phyloP scores from a whole-genome alignment of 2,888 invertebrate genomes.

The Hanleya hanleyi region DNA sequence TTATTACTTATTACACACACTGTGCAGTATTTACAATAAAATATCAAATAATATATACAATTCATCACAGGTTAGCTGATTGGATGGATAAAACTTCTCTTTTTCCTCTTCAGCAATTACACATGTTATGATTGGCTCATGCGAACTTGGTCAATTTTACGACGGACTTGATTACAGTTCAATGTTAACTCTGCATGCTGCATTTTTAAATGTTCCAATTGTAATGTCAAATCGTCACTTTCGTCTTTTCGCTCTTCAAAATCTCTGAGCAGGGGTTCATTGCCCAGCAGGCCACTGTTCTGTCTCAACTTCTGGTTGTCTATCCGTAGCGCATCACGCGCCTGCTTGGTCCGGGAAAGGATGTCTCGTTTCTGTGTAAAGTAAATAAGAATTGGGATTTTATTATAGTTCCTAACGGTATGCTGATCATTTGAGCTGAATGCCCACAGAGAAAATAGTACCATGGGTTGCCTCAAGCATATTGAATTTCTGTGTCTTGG shows the following conservation, averaged over 20 bases:
- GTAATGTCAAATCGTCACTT: conserved; percentile 55
- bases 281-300: conserved; percentile 76
- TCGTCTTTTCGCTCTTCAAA: conserved; percentile 75
- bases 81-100: too few relatives aligned
- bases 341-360: conserved; percentile 72
- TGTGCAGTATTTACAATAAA: too few relatives aligned
- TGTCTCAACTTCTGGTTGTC: conserved; percentile 73
- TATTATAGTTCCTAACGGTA: too few relatives aligned
- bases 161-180: conserved; percentile 66
- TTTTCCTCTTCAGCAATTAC: too few relatives aligned
- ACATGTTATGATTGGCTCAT: too few relatives aligned
- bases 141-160: conserved; percentile 70
- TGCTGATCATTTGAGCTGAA: too few relatives aligned
- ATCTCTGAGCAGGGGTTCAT: conserved; percentile 75
- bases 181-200: conserved; percentile 70
- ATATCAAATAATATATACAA: too few relatives aligned
- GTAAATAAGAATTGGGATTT: background rate
- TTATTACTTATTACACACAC: too few relatives aligned
- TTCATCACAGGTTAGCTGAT: too few relatives aligned
- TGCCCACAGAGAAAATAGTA: too few relatives aligned
- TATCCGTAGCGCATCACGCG: conserved; percentile 73
- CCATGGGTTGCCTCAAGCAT: too few relatives aligned
- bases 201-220: conserved; percentile 66
- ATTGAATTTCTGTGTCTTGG: too few relatives aligned
- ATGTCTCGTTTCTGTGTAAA: conserved; percentile 70